These are phyloP conservation scores for Pelochelys cantorii DNA, from an alignment of 2,797 vertebrate species.

Conservation along the genomic window DNA sequence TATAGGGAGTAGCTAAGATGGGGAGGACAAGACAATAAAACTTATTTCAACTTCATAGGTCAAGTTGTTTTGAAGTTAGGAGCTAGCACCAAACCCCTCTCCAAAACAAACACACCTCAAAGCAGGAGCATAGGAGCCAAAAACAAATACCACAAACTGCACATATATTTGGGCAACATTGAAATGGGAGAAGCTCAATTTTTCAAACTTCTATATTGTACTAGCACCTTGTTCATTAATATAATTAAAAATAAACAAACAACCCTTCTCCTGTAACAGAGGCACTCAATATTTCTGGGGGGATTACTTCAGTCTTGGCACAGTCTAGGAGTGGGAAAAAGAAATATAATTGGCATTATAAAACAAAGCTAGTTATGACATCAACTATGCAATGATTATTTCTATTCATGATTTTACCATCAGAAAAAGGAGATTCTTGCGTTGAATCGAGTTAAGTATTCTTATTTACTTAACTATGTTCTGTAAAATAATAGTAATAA, in stretches of 20 bases:
- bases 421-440: not conserved
- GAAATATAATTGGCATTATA: conserved; percentile 20
- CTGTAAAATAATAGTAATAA: not conserved
- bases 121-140: not conserved
- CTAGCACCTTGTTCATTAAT: conserved; percentile 17
- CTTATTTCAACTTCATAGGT: not conserved
- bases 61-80: no score
- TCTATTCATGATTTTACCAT: conserved; percentile 8
- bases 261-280: not conserved
- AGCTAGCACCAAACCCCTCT: not conserved
- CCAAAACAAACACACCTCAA: accelerated
- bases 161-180: not conserved
- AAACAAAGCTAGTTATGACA: not conserved
- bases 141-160: not conserved
- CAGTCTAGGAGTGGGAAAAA: conserved; percentile 28
- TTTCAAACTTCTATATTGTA: not conserved
- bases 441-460: not conserved
- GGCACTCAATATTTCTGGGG: conserved; percentile 11
- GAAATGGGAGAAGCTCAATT: not conserved
- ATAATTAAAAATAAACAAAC: not conserved
- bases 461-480: not conserved
- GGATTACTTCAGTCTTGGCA: conserved; percentile 24
- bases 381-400: not conserved
- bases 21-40: conserved; percentile 9
- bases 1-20: not conserved